phyloP scores from a whole-genome alignment of 2,113 vertebrate genomes.

The Tyto alba region DNA sequence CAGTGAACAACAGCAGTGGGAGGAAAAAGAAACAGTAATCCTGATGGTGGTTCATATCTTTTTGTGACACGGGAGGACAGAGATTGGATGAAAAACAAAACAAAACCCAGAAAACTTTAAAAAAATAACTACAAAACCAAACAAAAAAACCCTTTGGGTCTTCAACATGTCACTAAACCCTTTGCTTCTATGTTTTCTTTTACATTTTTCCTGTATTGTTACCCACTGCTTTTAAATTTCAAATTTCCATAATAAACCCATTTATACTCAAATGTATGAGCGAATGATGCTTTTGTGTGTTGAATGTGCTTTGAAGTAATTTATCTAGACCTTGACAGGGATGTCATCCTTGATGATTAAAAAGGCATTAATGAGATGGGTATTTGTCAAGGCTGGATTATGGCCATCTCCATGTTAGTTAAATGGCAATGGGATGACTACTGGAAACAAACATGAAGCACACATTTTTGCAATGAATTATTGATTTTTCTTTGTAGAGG shows the following conservation, averaged over 20 bases:
- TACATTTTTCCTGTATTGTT: background rate
- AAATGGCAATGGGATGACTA: constrained; percentile 33
- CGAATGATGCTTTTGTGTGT: constrained; percentile 11
- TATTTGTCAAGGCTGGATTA: constrained; percentile 66
- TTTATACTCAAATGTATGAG: constrained; percentile 18
- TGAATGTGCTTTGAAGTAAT: constrained; percentile 61
- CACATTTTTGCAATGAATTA: constrained; percentile 41
- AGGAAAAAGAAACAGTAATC: background rate
- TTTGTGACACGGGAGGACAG: background rate
- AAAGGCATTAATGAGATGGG: constrained; percentile 66
- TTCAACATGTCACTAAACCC: background rate
- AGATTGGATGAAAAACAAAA: background rate
- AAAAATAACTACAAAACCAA: background rate
- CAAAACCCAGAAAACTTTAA: background rate
- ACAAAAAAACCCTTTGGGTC: accelerated
- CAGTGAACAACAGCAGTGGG: background rate
- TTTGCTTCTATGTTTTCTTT: background rate
- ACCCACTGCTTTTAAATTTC: background rate
- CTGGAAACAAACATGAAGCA: background rate
- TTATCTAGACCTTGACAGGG: constrained; percentile 57
- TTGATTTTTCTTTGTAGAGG: background rate
- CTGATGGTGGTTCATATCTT: background rate
- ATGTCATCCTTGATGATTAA: constrained; percentile 69
- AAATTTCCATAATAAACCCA: constrained; percentile 18
- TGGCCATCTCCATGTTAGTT: constrained; percentile 5